Conservation (phyloP, 92 coral and sea anemone species). For the Heliopora coerulea region DNA sequence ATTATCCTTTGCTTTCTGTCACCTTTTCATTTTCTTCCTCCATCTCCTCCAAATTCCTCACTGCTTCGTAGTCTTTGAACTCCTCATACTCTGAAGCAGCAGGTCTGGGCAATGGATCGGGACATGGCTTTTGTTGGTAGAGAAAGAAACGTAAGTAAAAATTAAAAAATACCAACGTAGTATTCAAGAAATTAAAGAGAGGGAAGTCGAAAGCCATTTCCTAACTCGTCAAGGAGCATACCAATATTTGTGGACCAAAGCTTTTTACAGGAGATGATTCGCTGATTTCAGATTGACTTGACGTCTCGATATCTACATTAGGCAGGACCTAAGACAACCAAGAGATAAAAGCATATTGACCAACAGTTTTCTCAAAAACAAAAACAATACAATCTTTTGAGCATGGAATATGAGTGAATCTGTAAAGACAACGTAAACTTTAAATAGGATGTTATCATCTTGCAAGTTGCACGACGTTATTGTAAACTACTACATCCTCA, state of each 20-base stretch:
- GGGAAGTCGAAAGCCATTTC: too few relatives aligned
- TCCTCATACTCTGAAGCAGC: conserved; percentile 86
- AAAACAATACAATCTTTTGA: too few relatives aligned
- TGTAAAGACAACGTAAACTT: too few relatives aligned
- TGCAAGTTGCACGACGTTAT: too few relatives aligned
- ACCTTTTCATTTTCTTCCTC: conserved; percentile 49
- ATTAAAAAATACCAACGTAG: too few relatives aligned
- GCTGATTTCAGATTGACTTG: conserved; percentile 60
- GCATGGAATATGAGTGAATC: too few relatives aligned
- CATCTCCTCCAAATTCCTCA: conserved; percentile 60
- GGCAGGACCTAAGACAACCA: conserved; percentile 68
- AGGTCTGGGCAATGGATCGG: conserved; percentile 75
- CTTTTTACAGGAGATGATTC: conserved; percentile 43
- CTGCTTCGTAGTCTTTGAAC: conserved; percentile 76
- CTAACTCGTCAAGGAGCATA: conserved; percentile 7
- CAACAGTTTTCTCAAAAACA: too few relatives aligned
- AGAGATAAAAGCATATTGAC: not conserved
- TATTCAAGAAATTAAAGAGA: too few relatives aligned
- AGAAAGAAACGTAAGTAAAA: not conserved
- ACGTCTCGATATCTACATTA: conserved; percentile 89
- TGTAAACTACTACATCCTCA: too few relatives aligned
- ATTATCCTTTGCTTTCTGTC: conserved; percentile 59
- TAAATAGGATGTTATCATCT: too few relatives aligned
- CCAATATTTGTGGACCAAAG: conserved; percentile 36
- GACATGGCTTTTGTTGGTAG: conserved; percentile 18